These are phyloP conservation scores for Brachyopa scutellaris DNA, from an alignment of 2,888 invertebrate species.

Conservation along the genomic window DNA sequence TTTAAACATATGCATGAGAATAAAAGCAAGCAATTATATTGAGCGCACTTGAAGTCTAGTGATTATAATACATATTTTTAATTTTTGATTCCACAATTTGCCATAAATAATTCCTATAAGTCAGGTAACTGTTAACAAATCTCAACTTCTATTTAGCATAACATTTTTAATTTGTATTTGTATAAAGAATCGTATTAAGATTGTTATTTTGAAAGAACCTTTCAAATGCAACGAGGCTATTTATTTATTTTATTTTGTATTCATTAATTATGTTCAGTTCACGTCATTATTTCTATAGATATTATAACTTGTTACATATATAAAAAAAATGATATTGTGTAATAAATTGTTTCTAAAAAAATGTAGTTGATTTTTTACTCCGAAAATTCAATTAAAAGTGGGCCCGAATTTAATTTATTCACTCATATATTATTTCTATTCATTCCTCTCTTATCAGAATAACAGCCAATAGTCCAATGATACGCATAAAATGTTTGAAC, in stretches of 20 bases:
- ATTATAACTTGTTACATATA: conserved; percentile 58
- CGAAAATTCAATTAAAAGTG: too few species aligned
- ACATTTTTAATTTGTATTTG: conserved; percentile 41
- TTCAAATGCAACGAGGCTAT: conserved; percentile 5
- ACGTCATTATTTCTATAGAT: conserved; percentile 42
- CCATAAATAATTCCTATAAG: conserved; percentile 37
- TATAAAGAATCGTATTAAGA: conserved; percentile 13
- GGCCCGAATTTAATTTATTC: too few species aligned
- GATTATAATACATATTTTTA: conserved; percentile 24
- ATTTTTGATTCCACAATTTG: conserved; percentile 51
- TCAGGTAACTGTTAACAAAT: conserved; percentile 57
- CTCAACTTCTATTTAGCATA: conserved; percentile 43
- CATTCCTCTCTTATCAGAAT: too few species aligned
- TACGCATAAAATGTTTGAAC: too few species aligned
- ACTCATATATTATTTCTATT: not conserved
- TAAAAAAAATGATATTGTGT: conserved; percentile 62
- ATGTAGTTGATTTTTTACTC: too few species aligned
- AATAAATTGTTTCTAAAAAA: conserved; percentile 71
- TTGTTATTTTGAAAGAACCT: not conserved
- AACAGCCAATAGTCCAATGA: too few species aligned
- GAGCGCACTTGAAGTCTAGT: conserved; percentile 45
- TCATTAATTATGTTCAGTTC: conserved; percentile 27
- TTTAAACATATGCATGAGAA: conserved; percentile 33
- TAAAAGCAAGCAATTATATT: conserved; percentile 32
- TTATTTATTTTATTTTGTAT: conserved; percentile 5